These are phyloP conservation scores for Limnephilus lunatus DNA, from an alignment of 2,888 invertebrate species.

Conservation along the genomic window DNA sequence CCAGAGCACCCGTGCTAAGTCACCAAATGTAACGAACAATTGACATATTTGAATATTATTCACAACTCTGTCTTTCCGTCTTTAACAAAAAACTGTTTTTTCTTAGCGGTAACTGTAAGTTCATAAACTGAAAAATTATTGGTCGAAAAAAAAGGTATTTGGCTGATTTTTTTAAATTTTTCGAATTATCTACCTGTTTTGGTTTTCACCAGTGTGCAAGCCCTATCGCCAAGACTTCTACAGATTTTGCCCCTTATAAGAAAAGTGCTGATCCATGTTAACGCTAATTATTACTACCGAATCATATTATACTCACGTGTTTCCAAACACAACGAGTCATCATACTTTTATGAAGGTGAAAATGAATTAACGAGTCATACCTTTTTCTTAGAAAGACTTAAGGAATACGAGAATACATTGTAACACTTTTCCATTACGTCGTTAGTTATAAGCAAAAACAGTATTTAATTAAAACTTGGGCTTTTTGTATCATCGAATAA, in stretches of 20 bases:
- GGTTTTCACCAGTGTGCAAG: background rate
- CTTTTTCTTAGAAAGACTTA: background rate
- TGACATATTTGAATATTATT: no score
- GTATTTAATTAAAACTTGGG: no score
- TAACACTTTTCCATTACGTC: background rate
- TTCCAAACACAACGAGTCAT: background rate
- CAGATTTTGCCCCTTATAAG: background rate
- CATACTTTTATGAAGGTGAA: background rate
- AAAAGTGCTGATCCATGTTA: slow-evolving; percentile 30
- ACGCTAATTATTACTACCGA: background rate
- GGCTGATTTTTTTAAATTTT: no score
- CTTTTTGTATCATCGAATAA: no score
- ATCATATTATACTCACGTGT: background rate
- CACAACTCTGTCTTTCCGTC: no score
- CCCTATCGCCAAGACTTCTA: background rate
- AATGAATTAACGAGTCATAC: background rate
- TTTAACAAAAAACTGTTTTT: no score
- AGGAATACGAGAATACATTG: background rate
- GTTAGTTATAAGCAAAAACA: background rate
- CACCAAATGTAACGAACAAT: no score
- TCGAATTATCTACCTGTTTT: background rate
- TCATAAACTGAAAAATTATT: no score
- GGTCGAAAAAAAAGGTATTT: no score
- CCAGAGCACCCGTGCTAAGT: no score
- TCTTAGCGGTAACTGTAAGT: no score